Evolutionary conservation across 2,797 vertebrate species (phyloP).

Genomic region (Mormyrus proboscirostris): DNA sequence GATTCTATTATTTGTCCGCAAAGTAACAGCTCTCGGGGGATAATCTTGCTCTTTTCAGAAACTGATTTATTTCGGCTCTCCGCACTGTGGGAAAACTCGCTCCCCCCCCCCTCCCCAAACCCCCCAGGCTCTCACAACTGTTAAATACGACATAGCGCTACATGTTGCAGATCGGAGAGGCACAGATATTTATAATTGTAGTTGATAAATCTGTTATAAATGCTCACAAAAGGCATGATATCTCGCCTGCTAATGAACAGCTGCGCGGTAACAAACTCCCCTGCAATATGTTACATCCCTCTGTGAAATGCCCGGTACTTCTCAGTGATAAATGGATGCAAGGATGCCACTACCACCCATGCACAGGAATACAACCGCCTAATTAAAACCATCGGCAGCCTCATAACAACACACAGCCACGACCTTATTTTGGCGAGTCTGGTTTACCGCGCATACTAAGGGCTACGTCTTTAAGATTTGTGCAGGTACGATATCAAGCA

Average conservation of each 20-base stretch:
- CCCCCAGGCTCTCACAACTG: not conserved
- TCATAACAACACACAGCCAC: not conserved
- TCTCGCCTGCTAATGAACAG: not conserved
- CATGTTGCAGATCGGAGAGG: conserved; percentile 14
- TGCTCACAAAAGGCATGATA: not conserved
- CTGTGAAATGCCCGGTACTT: not conserved
- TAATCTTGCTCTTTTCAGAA: conserved; percentile 32
- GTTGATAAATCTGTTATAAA: not conserved
- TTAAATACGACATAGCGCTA: conserved; percentile 3
- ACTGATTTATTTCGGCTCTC: conserved; percentile 26
- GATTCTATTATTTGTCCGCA: conserved; percentile 42
- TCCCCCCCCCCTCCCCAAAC: not conserved
- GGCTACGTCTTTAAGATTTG: not conserved
- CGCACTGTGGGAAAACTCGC: conserved; percentile 12
- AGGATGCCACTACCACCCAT: not conserved
- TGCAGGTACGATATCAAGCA: not conserved
- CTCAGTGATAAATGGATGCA: not conserved
- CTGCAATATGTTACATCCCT: not conserved
- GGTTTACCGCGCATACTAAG: not conserved
- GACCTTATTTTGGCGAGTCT: not conserved
- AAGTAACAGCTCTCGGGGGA: conserved; percentile 42
- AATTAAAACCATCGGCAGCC: not conserved
- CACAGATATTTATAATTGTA: not conserved
- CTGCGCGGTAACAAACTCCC: not conserved
- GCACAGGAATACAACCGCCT: not conserved